phyloP scores from a whole-genome alignment of 2,888 invertebrate species.

The Agonopterix heracliana region DNA sequence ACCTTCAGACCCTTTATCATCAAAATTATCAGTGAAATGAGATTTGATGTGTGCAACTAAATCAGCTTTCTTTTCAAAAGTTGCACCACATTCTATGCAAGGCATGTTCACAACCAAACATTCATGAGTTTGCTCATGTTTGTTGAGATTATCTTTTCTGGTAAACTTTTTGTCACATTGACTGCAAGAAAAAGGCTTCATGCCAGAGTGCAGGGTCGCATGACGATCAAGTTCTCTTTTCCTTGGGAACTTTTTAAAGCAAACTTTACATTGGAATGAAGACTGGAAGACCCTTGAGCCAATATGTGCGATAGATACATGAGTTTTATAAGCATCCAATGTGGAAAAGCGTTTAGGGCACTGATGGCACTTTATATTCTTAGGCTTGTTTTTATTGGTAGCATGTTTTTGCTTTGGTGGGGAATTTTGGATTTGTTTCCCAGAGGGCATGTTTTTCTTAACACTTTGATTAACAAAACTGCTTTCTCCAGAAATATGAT shows the following conservation, averaged over 20 bases:
- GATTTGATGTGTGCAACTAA: slow-evolving; percentile 77
- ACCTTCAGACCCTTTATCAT: slow-evolving; percentile 49
- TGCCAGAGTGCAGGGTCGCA: slow-evolving; percentile 79
- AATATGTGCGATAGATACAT: slow-evolving; percentile 71
- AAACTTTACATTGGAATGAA: slow-evolving; percentile 79
- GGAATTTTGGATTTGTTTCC: slow-evolving; percentile 41
- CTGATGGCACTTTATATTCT: slow-evolving; percentile 71
- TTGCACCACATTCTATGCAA: slow-evolving; percentile 78
- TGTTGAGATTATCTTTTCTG: slow-evolving; percentile 80
- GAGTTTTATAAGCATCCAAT: slow-evolving; percentile 68
- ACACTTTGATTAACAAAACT: slow-evolving; percentile 59
- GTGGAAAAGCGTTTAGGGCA: slow-evolving; percentile 71
- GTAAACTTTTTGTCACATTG: slow-evolving; percentile 81
- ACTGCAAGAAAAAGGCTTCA: slow-evolving; percentile 81
- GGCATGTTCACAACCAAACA: slow-evolving; percentile 75
- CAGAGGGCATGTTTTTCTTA: slow-evolving; percentile 43
- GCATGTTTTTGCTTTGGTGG: slow-evolving; percentile 47
- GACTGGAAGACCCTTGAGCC: slow-evolving; percentile 78
- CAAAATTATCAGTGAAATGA: slow-evolving; percentile 70
- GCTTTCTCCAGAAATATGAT: slow-evolving; percentile 68
- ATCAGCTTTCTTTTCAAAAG: slow-evolving; percentile 76
- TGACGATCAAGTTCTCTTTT: slow-evolving; percentile 84
- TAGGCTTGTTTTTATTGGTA: slow-evolving; percentile 59
- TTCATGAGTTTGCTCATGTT: slow-evolving; percentile 81
- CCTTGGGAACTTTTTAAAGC: slow-evolving; percentile 80